Evolutionary conservation across 1,140 invertebrate genomes (phyloP).

Genomic region (Orchestia grillus): DNA sequence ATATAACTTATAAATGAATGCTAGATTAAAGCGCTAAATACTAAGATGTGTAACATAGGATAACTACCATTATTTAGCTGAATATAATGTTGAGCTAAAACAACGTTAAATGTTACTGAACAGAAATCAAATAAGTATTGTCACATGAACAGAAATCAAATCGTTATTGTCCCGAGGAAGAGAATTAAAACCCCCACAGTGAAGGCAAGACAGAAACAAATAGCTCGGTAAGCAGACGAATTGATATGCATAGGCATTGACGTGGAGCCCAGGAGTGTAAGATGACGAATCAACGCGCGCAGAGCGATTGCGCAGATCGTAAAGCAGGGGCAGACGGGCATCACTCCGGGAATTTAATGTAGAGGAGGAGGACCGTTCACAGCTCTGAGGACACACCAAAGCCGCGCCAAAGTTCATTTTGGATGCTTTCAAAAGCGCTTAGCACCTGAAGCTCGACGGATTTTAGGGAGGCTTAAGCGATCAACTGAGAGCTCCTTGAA

Average conservation of each 20-base stretch:
- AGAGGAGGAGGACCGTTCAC: neutral
- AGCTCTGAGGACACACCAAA: neutral
- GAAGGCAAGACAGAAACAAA: neutral
- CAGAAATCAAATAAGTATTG: neutral
- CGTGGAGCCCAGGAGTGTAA: neutral
- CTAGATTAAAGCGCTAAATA: neutral
- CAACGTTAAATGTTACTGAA: neutral
- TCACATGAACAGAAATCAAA: neutral
- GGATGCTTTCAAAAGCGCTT: conserved; percentile 55
- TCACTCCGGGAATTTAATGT: neutral
- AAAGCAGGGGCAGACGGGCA: conserved; percentile 22
- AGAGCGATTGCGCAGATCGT: neutral
- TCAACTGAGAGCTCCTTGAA: conserved; percentile 50
- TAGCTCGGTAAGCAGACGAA: neutral
- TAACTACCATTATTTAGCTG: neutral
- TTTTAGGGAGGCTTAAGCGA: conserved; percentile 52
- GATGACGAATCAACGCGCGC: neutral
- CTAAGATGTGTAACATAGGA: neutral
- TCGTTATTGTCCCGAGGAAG: too few species aligned
- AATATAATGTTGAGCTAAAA: neutral
- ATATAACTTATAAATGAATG: neutral
- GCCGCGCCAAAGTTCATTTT: conserved; percentile 47
- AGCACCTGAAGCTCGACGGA: conserved; percentile 48
- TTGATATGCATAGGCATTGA: neutral
- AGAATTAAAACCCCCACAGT: too few species aligned